These are phyloP conservation scores for Fissipunctia ypsillon DNA, from an alignment of 2,888 invertebrate genomes.

Conservation along the genomic window DNA sequence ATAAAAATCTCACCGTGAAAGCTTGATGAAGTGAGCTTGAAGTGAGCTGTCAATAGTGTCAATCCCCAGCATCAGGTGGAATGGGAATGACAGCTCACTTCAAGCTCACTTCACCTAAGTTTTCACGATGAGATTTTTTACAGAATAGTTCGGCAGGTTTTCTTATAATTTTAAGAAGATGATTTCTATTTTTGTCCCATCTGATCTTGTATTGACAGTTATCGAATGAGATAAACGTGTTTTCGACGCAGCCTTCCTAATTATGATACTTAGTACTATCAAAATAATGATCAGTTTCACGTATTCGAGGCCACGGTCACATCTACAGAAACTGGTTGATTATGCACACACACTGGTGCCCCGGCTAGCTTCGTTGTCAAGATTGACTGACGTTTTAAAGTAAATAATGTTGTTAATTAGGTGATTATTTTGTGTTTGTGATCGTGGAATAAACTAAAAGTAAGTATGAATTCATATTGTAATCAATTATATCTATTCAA, in stretches of 20 bases:
- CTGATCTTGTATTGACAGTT: neutral
- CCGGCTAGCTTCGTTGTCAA: constrained; percentile 76
- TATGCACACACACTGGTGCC: constrained; percentile 78
- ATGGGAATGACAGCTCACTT: too few relatives aligned
- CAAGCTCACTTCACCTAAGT: too few relatives aligned
- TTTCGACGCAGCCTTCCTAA: neutral
- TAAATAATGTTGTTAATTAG: constrained; percentile 78
- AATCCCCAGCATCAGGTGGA: too few relatives aligned
- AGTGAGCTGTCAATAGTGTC: too few relatives aligned
- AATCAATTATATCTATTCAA: constrained; percentile 6
- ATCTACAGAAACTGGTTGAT: constrained; percentile 73
- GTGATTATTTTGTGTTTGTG: constrained; percentile 73
- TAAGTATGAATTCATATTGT: constrained; percentile 74
- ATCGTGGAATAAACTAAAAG: constrained; percentile 69
- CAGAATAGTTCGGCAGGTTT: too few relatives aligned
- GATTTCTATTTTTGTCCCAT: too few relatives aligned
- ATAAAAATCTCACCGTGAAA: too few relatives aligned
- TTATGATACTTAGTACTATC: constrained; percentile 1
- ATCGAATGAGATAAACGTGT: constrained; percentile 8
- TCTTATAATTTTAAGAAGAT: neutral
- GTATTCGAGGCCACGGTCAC: constrained; percentile 85
- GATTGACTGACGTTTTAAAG: constrained; percentile 77
- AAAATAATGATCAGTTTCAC: neutral
- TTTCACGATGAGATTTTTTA: too few relatives aligned
- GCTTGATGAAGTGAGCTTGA: too few relatives aligned